Conservation (phyloP, 2,797 vertebrate genomes). For the Anguilla marmorata region DNA sequence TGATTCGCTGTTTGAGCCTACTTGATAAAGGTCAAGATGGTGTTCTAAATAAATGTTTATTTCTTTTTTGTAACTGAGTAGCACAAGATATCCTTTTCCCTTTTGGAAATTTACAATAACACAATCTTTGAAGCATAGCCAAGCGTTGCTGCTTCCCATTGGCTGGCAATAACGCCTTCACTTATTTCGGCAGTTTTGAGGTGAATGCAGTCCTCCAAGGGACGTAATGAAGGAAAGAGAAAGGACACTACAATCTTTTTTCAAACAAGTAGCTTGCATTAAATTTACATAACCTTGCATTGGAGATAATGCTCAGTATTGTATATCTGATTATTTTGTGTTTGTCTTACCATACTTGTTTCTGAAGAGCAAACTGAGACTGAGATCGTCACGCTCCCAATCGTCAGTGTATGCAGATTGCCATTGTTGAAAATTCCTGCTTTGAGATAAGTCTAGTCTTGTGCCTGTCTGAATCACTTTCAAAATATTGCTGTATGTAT, state of each 20-base stretch:
- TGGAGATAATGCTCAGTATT: background rate
- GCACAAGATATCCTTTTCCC: constrained; percentile 43
- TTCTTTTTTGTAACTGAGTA: constrained; percentile 34
- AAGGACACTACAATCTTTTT: too few species aligned
- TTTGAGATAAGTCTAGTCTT: background rate
- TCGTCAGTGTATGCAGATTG: background rate
- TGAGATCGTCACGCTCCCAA: background rate
- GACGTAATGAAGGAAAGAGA: constrained; percentile 5
- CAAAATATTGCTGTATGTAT: background rate
- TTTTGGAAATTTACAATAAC: constrained; percentile 42
- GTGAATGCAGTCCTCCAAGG: constrained; percentile 38
- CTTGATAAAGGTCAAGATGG: constrained; percentile 16
- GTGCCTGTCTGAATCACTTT: background rate
- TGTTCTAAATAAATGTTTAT: constrained; percentile 29
- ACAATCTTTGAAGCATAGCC: constrained; percentile 46
- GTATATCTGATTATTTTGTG: background rate
- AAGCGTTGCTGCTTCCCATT: constrained; percentile 41
- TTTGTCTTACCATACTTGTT: background rate
- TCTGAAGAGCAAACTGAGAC: background rate
- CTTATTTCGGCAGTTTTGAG: constrained; percentile 43
- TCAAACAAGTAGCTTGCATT: background rate
- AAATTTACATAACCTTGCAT: background rate
- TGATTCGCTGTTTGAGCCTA: background rate
- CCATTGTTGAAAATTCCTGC: background rate
- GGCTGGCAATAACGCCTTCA: constrained; percentile 47